These are phyloP conservation scores for Galbula dea DNA, from an alignment of 2,113 vertebrate genomes.

Conservation along the genomic window DNA sequence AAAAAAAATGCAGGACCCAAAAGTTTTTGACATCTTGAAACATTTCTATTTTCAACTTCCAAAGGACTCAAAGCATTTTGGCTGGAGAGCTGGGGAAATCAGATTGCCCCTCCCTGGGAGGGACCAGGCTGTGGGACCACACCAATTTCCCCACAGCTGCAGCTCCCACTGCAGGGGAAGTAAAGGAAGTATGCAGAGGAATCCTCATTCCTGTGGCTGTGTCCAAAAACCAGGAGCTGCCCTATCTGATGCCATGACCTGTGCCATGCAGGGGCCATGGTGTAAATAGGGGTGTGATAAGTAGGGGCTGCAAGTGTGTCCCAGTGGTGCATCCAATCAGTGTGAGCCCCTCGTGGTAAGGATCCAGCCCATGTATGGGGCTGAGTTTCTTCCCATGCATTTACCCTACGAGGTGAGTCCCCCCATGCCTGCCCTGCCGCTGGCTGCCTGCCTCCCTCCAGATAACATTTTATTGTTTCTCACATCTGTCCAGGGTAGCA, in stretches of 20 bases:
- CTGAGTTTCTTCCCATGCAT: not conserved
- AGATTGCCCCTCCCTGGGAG: not conserved
- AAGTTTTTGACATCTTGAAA: not conserved
- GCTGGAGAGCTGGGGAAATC: not conserved
- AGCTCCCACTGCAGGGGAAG: accelerated
- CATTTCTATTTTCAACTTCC: not conserved
- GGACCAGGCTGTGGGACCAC: not conserved
- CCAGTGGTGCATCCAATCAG: accelerated
- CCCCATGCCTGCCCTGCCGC: not conserved
- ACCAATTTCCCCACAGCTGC: not conserved
- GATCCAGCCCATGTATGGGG: too few species aligned
- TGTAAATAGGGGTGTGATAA: not conserved
- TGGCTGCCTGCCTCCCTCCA: not conserved
- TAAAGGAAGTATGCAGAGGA: too few species aligned
- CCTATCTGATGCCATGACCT: not conserved
- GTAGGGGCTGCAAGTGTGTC: accelerated
- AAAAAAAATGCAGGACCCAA: not conserved
- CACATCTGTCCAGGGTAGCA: not conserved
- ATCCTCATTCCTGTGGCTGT: not conserved
- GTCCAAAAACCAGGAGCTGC: not conserved
- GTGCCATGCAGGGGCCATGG: accelerated
- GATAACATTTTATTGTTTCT: not conserved
- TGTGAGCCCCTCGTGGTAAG: not conserved
- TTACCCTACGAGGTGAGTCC: accelerated
- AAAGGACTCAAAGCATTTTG: not conserved